Conservation (phyloP, 2,113 vertebrate genomes). For the Sitta europaea region DNA sequence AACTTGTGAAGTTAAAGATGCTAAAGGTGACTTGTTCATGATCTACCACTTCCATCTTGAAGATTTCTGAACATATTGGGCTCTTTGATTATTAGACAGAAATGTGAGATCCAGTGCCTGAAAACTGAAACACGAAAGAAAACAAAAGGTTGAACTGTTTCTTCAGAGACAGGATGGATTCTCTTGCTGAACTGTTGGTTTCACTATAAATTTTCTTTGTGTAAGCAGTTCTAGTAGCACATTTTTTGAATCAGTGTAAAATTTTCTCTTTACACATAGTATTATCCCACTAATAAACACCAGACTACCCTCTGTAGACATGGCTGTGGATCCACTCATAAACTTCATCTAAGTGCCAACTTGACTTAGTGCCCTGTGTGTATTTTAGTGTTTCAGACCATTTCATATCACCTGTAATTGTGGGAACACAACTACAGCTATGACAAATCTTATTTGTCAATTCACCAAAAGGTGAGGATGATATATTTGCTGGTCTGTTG, state of each 20-base stretch:
- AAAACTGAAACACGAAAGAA: neutral
- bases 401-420: neutral
- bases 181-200: neutral
- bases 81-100: neutral
- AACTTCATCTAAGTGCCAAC: neutral
- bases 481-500: neutral
- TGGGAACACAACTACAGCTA: neutral
- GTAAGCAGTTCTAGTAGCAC: neutral
- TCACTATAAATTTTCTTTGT: neutral
- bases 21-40: neutral
- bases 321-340: neutral
- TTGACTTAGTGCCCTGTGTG: neutral
- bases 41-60: neutral
- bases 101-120: neutral
- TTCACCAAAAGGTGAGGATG: neutral
- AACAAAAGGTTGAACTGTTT: neutral
- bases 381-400: neutral
- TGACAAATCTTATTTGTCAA: neutral
- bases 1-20: neutral
- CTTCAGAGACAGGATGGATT: neutral
- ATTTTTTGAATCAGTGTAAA: neutral
- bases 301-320: neutral
- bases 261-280: neutral
- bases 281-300: neutral
- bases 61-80: neutral